Evolutionary conservation across 1,140 invertebrate species (phyloP), one percentile per base, ranked within the genome.

Genomic region (Tetraneura akinire): DNA sequence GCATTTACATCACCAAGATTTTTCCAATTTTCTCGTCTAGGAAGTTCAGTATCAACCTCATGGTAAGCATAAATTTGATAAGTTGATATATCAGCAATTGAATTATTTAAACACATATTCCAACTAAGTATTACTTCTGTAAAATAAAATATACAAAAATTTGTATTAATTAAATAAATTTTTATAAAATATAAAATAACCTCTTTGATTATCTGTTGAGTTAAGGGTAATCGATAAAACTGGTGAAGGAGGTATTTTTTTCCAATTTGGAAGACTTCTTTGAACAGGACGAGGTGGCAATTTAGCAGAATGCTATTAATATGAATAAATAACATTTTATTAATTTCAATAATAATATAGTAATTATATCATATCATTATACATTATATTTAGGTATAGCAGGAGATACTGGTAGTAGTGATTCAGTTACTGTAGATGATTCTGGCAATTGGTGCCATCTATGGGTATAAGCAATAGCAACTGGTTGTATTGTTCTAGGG

Each of bases 51-150:
- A 0, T 91, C 90, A 4, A 5, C 6, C 87, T 97, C 95, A 86
- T 97, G 95, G 85, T 97, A 98, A 0, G 96, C 95, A 85, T 91
- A 98, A 66, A 98, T 88, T 86, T 98, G 95, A 87, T 97, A 98
- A 84, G 91, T 94, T 0, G 90, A 90, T 81, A 97, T 94, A 60
- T 91, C 89, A 80, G 90, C 89, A 82, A 89, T 90, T 11, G 87
- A 85, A 60, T 90, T 88, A 81, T 87, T 86, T 18, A 89, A 87
- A n/a, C 90, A 86, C 88, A 97, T 93, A 82, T 92, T 95, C 96
- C 96, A 98, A 0, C 95, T 96, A 60, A 98, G 89, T 21, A 97
- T 93, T 84, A 97, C 96, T 81, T 91, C 91, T 91, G 3, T n/a
- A 1, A 83, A 74, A 80, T 62, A 51, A 26, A 68, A 9, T 42